Base-by-base conservation (phyloP, 2,888 invertebrate genomes). In the Ormyrus nitidulus region DNA sequence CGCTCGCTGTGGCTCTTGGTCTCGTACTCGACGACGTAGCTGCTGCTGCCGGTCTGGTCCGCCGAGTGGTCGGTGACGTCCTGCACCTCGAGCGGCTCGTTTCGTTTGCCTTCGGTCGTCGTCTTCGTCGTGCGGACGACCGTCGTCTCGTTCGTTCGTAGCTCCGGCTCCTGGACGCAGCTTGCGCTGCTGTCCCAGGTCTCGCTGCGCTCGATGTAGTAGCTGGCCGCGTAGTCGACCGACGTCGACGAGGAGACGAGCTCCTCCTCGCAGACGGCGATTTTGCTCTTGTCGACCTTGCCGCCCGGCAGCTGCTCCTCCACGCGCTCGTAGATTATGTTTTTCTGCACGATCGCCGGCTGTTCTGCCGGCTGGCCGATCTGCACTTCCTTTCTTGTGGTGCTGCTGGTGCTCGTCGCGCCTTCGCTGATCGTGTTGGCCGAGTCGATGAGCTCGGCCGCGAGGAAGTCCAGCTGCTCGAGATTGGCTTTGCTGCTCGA, bases 61-160 rank as follows among this genome's bases (percentile, higher is more conserved):
- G 48, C 13, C 9, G 49, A 68, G 44, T 58, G 86, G 56, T 87
- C 88, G 11, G 86, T 77, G 88, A 92, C 71, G 89, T 92, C 86
- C 87, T 85, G 84, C 6, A 90, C 86, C 48, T 89, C 88, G 11
- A 89, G 84, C 44, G 86, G 85, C n/a, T 88, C 87, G 61, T 85
- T 86, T 44, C 81, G 80, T 10, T 84, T 86, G 34, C 64, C 56
- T 51, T 84, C 84, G 75, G 85, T 85, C 19, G 19, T 19, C 19
- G 19, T 19, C 19, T 19, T 19, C 19, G 19, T 19, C 75, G 82
- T 85, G 64, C 85, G 83, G 0, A 86, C 83, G 2, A 86, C 85
- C 70, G 80, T 80, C n/a, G 85, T 84, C 34, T 84, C 84, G 70
- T 84, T 82, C 59, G 56, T 86, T 62, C 80, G 81, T 58, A 46